Percentiles rank a stretch among this genome's conserved stretches.
These are phyloP conservation scores for Xenotilapia leptura DNA, from an alignment of 2,113 vertebrate genomes.

Conservation along the genomic window DNA sequence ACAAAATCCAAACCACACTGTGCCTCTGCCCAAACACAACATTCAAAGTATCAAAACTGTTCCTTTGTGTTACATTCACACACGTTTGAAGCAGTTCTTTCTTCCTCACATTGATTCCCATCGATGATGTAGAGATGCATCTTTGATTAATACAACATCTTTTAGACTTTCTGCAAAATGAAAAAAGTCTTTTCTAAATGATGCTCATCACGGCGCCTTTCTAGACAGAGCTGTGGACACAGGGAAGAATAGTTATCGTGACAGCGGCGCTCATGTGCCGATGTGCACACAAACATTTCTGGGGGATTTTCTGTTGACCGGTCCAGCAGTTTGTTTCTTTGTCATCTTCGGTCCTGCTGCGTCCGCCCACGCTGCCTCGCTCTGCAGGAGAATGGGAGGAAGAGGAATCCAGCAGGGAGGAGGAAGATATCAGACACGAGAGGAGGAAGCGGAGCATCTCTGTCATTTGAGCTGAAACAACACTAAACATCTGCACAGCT, in stretches of 20 bases:
- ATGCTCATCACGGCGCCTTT: not conserved
- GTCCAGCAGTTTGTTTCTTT: not conserved
- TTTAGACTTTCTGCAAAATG: not conserved
- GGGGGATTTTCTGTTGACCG: not conserved
- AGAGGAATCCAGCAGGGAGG: slow-evolving; percentile 19
- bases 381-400: slow-evolving; percentile 42
- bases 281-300: not conserved
- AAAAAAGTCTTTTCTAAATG: accelerated
- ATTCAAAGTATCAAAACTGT: not conserved
- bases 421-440: not conserved
- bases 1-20: not conserved
- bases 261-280: no score
- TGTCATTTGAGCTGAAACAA: slow-evolving; percentile 33
- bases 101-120: not conserved
- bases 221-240: not conserved
- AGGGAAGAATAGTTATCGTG: not conserved
- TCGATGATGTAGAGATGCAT: not conserved
- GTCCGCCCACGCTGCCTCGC: not conserved
- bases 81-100: not conserved
- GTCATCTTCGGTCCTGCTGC: not conserved
- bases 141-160: not conserved
- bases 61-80: not conserved
- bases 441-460: slow-evolving; percentile 31
- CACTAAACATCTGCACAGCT: not conserved
- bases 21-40: not conserved